Percentiles rank a stretch among this genome's conserved stretches.
phyloP scores from a whole-genome alignment of 1,140 invertebrate species.

The Eufriesea mexicana region DNA sequence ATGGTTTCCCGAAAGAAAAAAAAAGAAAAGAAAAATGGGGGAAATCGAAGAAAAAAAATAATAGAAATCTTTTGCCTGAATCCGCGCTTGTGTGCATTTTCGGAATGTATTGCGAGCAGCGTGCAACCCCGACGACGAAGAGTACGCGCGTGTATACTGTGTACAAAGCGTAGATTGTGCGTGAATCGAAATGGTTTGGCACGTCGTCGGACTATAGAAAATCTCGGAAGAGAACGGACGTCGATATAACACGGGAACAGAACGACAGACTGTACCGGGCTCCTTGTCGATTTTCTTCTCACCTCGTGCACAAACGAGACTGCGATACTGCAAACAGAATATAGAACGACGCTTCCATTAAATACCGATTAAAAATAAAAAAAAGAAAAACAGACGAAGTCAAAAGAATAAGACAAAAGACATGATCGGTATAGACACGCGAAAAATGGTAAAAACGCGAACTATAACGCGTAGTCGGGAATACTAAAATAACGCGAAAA shows the following conservation, averaged over 20 bases:
- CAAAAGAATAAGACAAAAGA: too few species aligned
- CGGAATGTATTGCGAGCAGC: slow-evolving; percentile 21
- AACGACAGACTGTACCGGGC: not conserved
- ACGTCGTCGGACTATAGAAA: not conserved
- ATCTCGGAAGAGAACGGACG: not conserved
- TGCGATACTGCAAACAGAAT: too few species aligned
- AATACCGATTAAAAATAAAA: too few species aligned
- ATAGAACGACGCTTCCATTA: too few species aligned
- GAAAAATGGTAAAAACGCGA: too few species aligned
- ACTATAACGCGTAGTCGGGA: too few species aligned
- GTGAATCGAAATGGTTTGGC: slow-evolving; percentile 40
- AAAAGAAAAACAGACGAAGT: too few species aligned
- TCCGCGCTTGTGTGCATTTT: slow-evolving; percentile 29
- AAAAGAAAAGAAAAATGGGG: not conserved
- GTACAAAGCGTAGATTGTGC: slow-evolving; percentile 52
- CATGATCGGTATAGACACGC: too few species aligned
- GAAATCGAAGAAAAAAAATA: not conserved
- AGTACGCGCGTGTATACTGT: slow-evolving; percentile 25
- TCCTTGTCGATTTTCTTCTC: too few species aligned
- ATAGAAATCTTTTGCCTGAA: not conserved
- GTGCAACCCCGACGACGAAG: slow-evolving; percentile 11
- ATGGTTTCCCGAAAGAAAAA: not conserved
- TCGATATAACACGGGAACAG: not conserved
- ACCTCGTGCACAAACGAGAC: not conserved
- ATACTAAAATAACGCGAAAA: too few species aligned